phyloP scores from a whole-genome alignment of 2,113 vertebrate species.

The Eurypyga helias region DNA sequence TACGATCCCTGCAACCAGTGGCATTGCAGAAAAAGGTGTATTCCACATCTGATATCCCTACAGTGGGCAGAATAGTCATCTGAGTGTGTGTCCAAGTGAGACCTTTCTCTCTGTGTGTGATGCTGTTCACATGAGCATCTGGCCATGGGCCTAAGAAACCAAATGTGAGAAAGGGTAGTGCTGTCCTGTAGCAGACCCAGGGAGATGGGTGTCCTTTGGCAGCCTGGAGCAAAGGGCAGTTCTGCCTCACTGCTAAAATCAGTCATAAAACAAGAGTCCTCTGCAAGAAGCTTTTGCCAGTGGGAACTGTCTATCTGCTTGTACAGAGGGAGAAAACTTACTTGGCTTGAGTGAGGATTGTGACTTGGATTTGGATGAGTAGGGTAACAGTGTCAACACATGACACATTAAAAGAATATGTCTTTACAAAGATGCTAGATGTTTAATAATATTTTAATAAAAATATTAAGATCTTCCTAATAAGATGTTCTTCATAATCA shows the following conservation, averaged over 20 bases:
- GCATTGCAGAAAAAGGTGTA: not conserved
- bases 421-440: not conserved
- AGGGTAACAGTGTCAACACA: not conserved
- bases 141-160: not conserved
- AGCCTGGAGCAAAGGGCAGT: not conserved
- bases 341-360: not conserved
- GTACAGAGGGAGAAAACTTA: not conserved
- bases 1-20: not conserved
- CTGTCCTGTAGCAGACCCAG: not conserved
- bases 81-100: not conserved
- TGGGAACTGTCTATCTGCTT: not conserved
- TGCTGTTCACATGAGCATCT: not conserved
- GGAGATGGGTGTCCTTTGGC: not conserved
- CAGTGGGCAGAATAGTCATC: fast-evolving
- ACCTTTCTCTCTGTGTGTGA: fast-evolving
- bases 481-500: not conserved
- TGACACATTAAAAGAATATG: not conserved
- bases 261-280: not conserved
- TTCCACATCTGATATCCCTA: not conserved
- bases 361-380: not conserved
- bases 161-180: fast-evolving
- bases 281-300: not conserved
- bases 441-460: not conserved
- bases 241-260: not conserved
- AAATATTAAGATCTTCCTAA: not conserved